phyloP scores from a whole-genome alignment of 2,888 invertebrate genomes.

The Amphipoea lucens region DNA sequence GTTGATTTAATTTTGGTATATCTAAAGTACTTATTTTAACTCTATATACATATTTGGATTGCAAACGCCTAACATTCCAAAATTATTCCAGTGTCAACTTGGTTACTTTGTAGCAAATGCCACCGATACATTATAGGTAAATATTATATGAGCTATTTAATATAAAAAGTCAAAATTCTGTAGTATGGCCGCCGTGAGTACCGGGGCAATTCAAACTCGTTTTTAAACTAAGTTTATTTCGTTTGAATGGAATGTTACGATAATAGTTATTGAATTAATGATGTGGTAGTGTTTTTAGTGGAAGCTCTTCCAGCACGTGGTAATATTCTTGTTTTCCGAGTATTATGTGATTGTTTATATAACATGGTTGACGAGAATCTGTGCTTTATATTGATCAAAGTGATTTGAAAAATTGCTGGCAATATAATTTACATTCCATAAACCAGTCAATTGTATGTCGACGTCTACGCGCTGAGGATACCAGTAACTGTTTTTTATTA shows the following conservation, averaged over 20 bases:
- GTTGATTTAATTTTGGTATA: constrained; percentile 58
- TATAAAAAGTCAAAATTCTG: constrained; percentile 56
- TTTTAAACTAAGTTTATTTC: constrained; percentile 68
- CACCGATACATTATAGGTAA: constrained; percentile 79
- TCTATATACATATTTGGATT: constrained; percentile 58
- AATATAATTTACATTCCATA: constrained; percentile 72
- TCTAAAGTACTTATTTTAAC: constrained; percentile 63
- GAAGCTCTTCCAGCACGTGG: constrained; percentile 82
- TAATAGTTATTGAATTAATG: constrained; percentile 75
- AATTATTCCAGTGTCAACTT: constrained; percentile 74
- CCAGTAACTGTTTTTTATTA: constrained; percentile 59
- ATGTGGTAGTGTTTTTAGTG: constrained; percentile 82
- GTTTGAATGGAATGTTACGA: constrained; percentile 76
- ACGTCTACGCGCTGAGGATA: constrained; percentile 40
- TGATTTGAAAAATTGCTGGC: constrained; percentile 63
- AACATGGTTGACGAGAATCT: constrained; percentile 72
- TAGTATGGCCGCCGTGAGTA: constrained; percentile 75
- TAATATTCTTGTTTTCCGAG: constrained; percentile 73
- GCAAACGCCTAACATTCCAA: constrained; percentile 80
- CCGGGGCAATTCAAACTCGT: constrained; percentile 78
- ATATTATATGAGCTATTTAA: constrained; percentile 63
- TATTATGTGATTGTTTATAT: constrained; percentile 71
- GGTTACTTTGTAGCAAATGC: constrained; percentile 71
- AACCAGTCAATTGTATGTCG: constrained; percentile 51
- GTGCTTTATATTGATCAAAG: constrained; percentile 68